phyloP scores from a whole-genome alignment of 1,140 invertebrate genomes.

The Tetragonula clypearis region DNA sequence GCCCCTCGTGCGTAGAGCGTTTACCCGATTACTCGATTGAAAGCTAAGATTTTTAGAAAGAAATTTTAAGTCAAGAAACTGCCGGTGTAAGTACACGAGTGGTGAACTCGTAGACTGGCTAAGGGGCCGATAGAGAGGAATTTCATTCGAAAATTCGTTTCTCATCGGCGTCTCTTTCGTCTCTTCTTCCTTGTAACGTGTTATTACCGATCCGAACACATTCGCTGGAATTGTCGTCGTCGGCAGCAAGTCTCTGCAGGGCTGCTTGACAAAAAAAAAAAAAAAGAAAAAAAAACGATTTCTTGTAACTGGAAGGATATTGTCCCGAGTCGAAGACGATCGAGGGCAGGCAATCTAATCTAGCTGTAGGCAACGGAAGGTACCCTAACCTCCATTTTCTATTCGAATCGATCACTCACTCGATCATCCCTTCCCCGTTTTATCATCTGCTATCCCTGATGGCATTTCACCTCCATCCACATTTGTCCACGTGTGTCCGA shows the following conservation, averaged over 20 bases:
- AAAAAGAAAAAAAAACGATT: slow-evolving; percentile 45
- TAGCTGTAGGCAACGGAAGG: slow-evolving; percentile 65
- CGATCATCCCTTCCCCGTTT: slow-evolving; percentile 68
- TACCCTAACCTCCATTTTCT: slow-evolving; percentile 56
- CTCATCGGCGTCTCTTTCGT: background rate
- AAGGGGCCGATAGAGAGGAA: background rate
- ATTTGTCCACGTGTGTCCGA: slow-evolving; percentile 34
- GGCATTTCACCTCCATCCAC: slow-evolving; percentile 40
- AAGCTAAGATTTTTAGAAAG: too few relatives aligned
- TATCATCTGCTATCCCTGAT: slow-evolving; percentile 53
- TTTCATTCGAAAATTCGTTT: background rate
- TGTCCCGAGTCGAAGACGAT: slow-evolving; percentile 47
- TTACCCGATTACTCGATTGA: too few relatives aligned
- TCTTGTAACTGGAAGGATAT: slow-evolving; percentile 53
- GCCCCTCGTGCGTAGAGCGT: too few relatives aligned
- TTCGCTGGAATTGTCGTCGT: slow-evolving; percentile 11
- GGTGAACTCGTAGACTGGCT: background rate
- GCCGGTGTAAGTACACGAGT: too few relatives aligned
- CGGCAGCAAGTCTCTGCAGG: slow-evolving; percentile 3
- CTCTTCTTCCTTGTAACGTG: background rate
- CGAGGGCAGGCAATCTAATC: slow-evolving; percentile 76
- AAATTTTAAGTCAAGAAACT: too few relatives aligned
- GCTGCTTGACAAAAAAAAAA: slow-evolving; percentile 33
- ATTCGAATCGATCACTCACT: slow-evolving; percentile 72
- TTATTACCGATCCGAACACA: background rate